Base-by-base conservation (phyloP, 2,888 invertebrate genomes). In the Sphecodes monilicornis region DNA sequence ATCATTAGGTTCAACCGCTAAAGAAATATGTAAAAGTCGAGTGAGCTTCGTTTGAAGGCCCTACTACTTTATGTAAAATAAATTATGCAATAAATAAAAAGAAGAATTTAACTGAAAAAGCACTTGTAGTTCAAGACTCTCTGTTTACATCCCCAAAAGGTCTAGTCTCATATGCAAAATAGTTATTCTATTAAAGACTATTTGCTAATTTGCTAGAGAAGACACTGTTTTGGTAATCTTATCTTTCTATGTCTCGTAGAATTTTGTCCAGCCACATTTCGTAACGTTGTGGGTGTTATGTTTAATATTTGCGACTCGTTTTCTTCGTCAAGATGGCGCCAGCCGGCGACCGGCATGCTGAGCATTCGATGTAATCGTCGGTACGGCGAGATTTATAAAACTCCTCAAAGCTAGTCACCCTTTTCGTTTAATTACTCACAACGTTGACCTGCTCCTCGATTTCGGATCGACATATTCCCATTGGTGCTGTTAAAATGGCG, bases 281-380 rank as follows among this genome's bases (percentile, higher is more conserved):
- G 22, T 22, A 50, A 50, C 8, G 8, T 22, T 22, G 50, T 46
- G 46, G 6, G 22, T 46, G 46, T 46, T 46, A 6, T 1, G 46
- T 22, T 89, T 89, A 83, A 89, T 88, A 89, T 89, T 87, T 88
- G 72, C 82, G 74, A 72, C 79, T 85, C 88, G 84, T 89, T 89
- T 88, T 89, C 89, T 88, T 88, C 84, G 89, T 88, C 88, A 89
- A 77, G 39, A 66, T 18, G 76, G 64, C 39, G 75, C 13, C 71
- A 32, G 74, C 32, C 69, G 64, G 29, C 26, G 10, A 29, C 36
- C 29, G 43, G 54, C 41, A 43, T 13, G 16, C 78, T 72, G 75
- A 74, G 69, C 81, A 83, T 81, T 85, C 84, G 79, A 80, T 87
- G 82, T 89, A 86, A 89, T 88, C 88, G 88, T 82, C 80, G 81